Evolutionary conservation across 2,888 invertebrate genomes (phyloP).

Genomic region (Amphipyra tragopoginis): DNA sequence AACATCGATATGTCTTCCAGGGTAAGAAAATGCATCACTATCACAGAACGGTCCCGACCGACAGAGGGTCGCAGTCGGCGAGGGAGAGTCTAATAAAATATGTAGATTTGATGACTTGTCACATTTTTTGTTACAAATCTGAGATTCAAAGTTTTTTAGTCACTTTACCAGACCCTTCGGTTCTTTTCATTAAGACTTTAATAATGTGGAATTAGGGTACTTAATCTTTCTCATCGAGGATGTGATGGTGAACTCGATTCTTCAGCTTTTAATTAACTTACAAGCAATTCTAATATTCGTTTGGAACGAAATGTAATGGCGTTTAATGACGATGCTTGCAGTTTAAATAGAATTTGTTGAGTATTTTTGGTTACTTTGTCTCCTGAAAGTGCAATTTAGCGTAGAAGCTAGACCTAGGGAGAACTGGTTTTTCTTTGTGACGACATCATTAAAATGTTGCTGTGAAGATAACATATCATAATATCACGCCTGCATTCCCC

Average conservation of each 20-base stretch:
- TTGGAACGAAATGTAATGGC: slow-evolving; percentile 30
- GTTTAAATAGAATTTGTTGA: neutral
- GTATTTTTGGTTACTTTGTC: too few relatives aligned
- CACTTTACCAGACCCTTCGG: slow-evolving; percentile 71
- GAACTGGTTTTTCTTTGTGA: too few relatives aligned
- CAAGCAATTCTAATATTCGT: slow-evolving; percentile 44
- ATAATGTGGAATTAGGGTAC: slow-evolving; percentile 66
- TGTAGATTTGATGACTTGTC: slow-evolving; percentile 90
- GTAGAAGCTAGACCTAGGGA: too few relatives aligned
- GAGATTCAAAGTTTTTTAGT: slow-evolving; percentile 87
- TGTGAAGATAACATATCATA: too few relatives aligned
- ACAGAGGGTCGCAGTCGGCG: slow-evolving; percentile 85
- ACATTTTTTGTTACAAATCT: slow-evolving; percentile 89
- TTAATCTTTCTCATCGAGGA: slow-evolving; percentile 52
- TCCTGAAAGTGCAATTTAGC: too few relatives aligned
- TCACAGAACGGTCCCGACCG: slow-evolving; percentile 72
- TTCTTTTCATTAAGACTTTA: slow-evolving; percentile 74
- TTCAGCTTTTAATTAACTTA: slow-evolving; percentile 47
- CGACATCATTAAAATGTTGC: too few relatives aligned
- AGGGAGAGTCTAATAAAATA: slow-evolving; percentile 88
- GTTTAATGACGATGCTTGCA: slow-evolving; percentile 25
- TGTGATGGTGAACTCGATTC: slow-evolving; percentile 46
- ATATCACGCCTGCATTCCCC: too few relatives aligned
- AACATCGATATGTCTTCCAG: slow-evolving; percentile 70
- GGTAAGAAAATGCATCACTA: slow-evolving; percentile 70